These are phyloP conservation scores for Ellobium chinense DNA, from an alignment of 2,888 invertebrate species.

Conservation along the genomic window DNA sequence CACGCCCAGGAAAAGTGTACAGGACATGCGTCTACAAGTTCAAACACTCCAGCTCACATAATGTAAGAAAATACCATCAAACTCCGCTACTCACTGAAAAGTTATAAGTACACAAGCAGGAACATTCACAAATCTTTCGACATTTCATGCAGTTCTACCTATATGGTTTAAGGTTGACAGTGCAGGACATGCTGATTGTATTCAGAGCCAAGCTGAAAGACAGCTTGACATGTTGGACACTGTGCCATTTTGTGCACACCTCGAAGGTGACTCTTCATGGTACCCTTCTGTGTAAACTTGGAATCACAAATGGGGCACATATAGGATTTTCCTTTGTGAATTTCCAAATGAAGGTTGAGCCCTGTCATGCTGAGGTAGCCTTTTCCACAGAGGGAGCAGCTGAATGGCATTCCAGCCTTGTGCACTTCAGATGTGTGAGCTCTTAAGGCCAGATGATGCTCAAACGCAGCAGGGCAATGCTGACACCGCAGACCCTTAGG, in stretches of 20 bases:
- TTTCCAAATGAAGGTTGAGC: slow-evolving; percentile 34
- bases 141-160: background rate
- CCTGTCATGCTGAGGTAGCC: slow-evolving; percentile 33
- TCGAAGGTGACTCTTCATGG: slow-evolving; percentile 33
- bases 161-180: slow-evolving; percentile 2
- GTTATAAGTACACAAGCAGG: too few species aligned
- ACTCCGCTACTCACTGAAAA: too few species aligned
- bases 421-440: slow-evolving; percentile 18
- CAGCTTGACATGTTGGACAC: slow-evolving; percentile 30
- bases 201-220: slow-evolving; percentile 30
- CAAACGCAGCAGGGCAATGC: slow-evolving; percentile 11
- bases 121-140: too few species aligned
- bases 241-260: slow-evolving; percentile 32
- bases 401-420: slow-evolving; percentile 19
- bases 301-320: slow-evolving; percentile 43
- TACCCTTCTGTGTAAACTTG: slow-evolving; percentile 44
- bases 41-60: too few species aligned
- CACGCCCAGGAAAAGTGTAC: too few species aligned
- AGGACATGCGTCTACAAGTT: too few species aligned
- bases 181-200: slow-evolving; percentile 37
- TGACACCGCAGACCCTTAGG: slow-evolving; percentile 7
- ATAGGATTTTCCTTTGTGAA: slow-evolving; percentile 36
- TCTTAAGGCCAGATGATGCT: background rate
- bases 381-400: slow-evolving; percentile 36
- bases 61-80: background rate